Evolutionary conservation across 2,888 invertebrate genomes (phyloP), one percentile per base, ranked within the genome.

Genomic region (Anoplius nigerrimus): DNA sequence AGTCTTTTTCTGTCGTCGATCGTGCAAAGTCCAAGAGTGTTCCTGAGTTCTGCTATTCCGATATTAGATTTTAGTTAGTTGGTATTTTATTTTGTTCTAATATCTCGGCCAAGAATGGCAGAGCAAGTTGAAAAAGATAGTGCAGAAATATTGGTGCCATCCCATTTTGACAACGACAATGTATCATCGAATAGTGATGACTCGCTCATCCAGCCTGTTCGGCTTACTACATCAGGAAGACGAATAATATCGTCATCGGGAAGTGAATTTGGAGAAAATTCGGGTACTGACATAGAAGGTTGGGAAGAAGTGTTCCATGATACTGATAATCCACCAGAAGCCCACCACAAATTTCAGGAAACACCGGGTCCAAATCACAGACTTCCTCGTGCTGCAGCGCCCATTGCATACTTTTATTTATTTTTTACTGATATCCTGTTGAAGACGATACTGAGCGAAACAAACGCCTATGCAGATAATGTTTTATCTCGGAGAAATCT

Each of bases 261-360:
- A 54, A 54, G 54, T 54, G 54, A 54, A 54, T n/a, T 54, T 54
- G 54, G 54, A 27, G 54, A 54, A 54, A 54, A 54, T 54, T 54
- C 54, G 54, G 54, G 27, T 54, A 54, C 27, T 2, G 22, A 2
- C 13, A 57, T 57, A 57, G 43, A 20, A 57, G 57, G 57, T 57
- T 57, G 43, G 57, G 57, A 57, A 57, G 57, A 57, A 57, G 57
- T 57, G 57, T 57, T 57, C 58, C 58, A 58, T 45, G 58, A 58
- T 58, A 58, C 58, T 46, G 58, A 58, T 58, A 58, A 58, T 58
- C 58, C 46, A 58, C 46, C 58, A 58, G 58, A 58, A 58, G 58
- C 58, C 46, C 58, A 58, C 16, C 13, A 58, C 46, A 58, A 58
- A 58, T 58, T 58, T 58, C 2, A 58, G 4, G 46, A 58, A 58